Percentiles rank a stretch among this genome's conserved stretches.
phyloP scores from a whole-genome alignment of 2,888 invertebrate species.

The Marasmarcha lunaedactyla region DNA sequence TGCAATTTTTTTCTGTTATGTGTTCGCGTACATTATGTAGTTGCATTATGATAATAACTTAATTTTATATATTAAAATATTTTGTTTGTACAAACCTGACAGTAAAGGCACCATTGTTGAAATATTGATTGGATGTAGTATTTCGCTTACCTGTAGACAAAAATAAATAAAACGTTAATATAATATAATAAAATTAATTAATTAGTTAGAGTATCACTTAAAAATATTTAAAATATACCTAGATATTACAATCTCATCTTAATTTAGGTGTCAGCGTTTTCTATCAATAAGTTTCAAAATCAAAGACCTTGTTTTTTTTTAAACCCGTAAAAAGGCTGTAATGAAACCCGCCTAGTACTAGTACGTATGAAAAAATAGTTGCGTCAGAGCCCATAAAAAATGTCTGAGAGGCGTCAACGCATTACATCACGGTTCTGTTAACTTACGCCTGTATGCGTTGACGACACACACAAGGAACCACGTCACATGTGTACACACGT shows the following conservation, averaged over 20 bases:
- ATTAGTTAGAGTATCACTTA: too few relatives aligned
- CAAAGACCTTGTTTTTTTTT: background rate
- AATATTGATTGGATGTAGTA: background rate
- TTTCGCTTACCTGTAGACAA: constrained; percentile 22
- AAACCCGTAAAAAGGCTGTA: background rate
- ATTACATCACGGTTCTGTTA: constrained; percentile 48
- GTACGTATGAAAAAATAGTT: constrained; percentile 52
- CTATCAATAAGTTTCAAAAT: background rate
- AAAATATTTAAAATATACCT: too few relatives aligned
- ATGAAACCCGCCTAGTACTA: constrained; percentile 31
- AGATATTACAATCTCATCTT: constrained; percentile 6
- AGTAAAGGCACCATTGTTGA: background rate
- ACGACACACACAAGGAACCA: constrained; percentile 18
- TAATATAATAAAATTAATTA: too few relatives aligned
- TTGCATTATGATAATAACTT: too few relatives aligned
- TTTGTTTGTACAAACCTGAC: background rate
- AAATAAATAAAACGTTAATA: too few relatives aligned
- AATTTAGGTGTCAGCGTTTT: constrained; percentile 3
- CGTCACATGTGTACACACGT: constrained; percentile 19
- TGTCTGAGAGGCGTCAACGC: constrained; percentile 64
- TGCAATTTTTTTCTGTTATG: constrained; percentile 18
- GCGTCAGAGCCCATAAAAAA: constrained; percentile 67
- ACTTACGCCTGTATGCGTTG: constrained; percentile 22
- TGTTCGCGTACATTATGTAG: constrained; percentile 2
- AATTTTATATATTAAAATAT: background rate